phyloP scores from a whole-genome alignment of 2,113 vertebrate genomes.

The Caracal caracal region DNA sequence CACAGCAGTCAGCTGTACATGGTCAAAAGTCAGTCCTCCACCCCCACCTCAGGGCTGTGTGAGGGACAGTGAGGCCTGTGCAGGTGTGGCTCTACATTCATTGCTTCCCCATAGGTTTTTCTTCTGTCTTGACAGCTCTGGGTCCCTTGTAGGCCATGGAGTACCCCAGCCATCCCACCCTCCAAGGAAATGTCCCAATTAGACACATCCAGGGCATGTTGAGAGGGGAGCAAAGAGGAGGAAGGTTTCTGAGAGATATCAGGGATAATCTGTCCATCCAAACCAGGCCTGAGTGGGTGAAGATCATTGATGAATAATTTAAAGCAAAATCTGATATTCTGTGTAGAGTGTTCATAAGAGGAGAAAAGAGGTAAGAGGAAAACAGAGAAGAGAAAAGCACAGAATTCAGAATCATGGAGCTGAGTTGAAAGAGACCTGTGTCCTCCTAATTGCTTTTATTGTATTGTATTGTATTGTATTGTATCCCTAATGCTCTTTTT shows the following conservation, averaged over 20 bases:
- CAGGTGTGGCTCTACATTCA: not conserved
- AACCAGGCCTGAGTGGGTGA: not conserved
- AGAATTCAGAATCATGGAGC: not conserved
- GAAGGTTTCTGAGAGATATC: not conserved
- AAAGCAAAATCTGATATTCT: conserved; percentile 11
- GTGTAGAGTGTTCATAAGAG: not conserved
- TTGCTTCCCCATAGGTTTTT: not conserved
- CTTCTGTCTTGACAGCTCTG: not conserved
- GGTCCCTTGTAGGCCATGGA: not conserved
- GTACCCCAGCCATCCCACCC: not conserved
- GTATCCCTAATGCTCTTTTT: not conserved
- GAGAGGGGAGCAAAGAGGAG: not conserved
- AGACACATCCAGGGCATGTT: not conserved
- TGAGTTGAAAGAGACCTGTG: not conserved
- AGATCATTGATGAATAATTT: not conserved
- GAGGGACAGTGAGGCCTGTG: not conserved
- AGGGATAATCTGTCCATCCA: not conserved
- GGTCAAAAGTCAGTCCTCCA: not conserved
- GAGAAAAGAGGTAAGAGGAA: not conserved
- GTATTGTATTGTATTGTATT: too few relatives aligned
- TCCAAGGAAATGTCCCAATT: not conserved
- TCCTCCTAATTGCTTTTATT: not conserved
- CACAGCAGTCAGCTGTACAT: not conserved
- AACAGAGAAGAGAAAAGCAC: not conserved
- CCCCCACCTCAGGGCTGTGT: not conserved